Evolutionary conservation across 2,888 invertebrate species (phyloP).

Genomic region (Mythimna loreyi): DNA sequence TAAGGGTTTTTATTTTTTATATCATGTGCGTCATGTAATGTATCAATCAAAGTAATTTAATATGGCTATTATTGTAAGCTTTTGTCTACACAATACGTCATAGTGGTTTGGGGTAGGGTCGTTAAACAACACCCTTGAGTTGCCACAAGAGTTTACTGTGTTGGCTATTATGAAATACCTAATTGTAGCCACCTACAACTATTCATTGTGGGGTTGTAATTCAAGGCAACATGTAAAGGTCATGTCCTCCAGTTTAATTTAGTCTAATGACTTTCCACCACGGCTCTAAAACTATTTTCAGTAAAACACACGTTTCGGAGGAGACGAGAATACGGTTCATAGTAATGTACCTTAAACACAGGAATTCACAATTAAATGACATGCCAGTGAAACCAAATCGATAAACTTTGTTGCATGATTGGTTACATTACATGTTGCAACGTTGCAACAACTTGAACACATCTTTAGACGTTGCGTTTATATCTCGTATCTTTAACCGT

Average conservation of each 20-base stretch:
- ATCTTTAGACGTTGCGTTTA: not conserved
- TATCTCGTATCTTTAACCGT: not conserved
- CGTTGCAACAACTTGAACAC: not conserved
- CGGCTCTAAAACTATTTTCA: not conserved
- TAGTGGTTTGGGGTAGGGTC: not conserved
- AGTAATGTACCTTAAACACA: not conserved
- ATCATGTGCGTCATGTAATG: not conserved
- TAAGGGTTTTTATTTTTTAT: no score
- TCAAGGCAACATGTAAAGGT: slow-evolving; percentile 1
- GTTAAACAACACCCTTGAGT: not conserved
- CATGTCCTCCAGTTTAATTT: not conserved
- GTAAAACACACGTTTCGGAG: not conserved
- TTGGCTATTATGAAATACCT: slow-evolving; percentile 5
- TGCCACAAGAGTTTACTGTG: not conserved
- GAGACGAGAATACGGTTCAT: not conserved
- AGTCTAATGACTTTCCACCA: not conserved
- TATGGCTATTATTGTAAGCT: not conserved
- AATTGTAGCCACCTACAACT: not conserved
- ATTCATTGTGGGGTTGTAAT: not conserved
- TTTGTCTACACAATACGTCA: not conserved
- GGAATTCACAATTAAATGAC: not conserved
- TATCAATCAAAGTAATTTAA: not conserved
- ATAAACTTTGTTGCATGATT: slow-evolving; percentile 1
- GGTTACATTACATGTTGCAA: slow-evolving; percentile 7
- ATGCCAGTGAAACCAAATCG: not conserved